These are phyloP conservation scores for Dasysyrphus albostriatus DNA, from an alignment of 2,888 invertebrate species.

Conservation along the genomic window DNA sequence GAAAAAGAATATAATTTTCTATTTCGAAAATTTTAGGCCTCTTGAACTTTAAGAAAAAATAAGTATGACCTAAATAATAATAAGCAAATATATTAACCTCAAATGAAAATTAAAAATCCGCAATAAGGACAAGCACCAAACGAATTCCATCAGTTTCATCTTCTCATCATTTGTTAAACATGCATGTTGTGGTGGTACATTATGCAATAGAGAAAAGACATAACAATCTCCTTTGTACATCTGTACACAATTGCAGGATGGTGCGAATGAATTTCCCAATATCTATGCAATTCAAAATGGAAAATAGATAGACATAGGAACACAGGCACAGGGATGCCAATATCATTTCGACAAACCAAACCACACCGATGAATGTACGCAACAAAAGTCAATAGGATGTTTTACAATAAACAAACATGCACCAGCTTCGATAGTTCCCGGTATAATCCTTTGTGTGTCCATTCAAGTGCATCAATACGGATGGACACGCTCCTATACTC, in stretches of 20 bases:
- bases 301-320: constrained; percentile 20
- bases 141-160: constrained; percentile 21
- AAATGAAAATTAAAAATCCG: constrained; percentile 1
- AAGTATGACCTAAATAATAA: too few species aligned
- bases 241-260: constrained; percentile 1
- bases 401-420: constrained; percentile 72
- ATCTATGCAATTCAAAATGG: constrained; percentile 44
- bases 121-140: constrained; percentile 3
- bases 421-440: constrained; percentile 33
- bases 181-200: constrained; percentile 7
- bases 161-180: constrained; percentile 28
- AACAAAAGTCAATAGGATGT: constrained; percentile 72
- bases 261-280: constrained; percentile 37
- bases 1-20: too few species aligned
- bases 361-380: constrained; percentile 68
- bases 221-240: constrained; percentile 15
- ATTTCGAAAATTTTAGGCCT: too few species aligned
- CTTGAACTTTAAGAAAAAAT: too few species aligned
- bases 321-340: constrained; percentile 38
- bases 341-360: constrained; percentile 65
- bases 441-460: constrained; percentile 63
- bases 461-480: constrained; percentile 67
- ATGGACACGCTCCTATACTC: constrained; percentile 60
- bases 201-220: constrained; percentile 9
- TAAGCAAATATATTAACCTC: not conserved